Conservation (phyloP, 2,113 vertebrate genomes). For the Zootoca vivipara region DNA sequence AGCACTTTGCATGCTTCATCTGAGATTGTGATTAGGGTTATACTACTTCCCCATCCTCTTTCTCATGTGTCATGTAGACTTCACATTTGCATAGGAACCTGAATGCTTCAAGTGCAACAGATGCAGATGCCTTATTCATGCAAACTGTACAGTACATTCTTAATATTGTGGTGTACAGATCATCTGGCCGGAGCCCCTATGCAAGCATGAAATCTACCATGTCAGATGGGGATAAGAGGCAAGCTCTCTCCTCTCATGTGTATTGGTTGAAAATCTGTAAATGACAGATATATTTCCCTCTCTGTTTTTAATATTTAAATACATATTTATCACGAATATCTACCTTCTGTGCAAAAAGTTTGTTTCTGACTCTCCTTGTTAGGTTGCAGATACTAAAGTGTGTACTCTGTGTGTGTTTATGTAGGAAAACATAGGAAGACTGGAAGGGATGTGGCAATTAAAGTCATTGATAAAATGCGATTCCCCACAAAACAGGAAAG, state of each 20-base stretch:
- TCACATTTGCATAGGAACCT: not conserved
- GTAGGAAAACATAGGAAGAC: constrained; percentile 97
- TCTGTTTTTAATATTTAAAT: not conserved
- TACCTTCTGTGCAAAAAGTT: not conserved
- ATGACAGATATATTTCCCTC: not conserved
- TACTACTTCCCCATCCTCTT: no score
- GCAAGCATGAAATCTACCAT: not conserved
- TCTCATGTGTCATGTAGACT: not conserved
- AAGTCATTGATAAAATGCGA: constrained; percentile 98
- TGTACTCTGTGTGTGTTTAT: constrained; percentile 20
- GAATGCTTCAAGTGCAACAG: not conserved
- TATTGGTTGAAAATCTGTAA: not conserved
- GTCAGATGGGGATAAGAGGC: not conserved
- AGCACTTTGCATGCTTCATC: not conserved
- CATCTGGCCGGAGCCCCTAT: not conserved
- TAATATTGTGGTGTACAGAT: not conserved
- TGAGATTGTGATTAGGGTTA: not conserved
- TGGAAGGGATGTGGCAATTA: constrained; percentile 97
- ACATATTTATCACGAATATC: not conserved
- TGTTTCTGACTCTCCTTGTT: constrained; percentile 25
- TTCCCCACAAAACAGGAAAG: constrained; percentile 99
- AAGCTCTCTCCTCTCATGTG: not conserved
- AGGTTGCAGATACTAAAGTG: not conserved
- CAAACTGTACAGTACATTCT: not conserved
- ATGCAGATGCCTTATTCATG: not conserved